Conservation (phyloP, 2,888 invertebrate species). For the Itoplectis maculator region DNA sequence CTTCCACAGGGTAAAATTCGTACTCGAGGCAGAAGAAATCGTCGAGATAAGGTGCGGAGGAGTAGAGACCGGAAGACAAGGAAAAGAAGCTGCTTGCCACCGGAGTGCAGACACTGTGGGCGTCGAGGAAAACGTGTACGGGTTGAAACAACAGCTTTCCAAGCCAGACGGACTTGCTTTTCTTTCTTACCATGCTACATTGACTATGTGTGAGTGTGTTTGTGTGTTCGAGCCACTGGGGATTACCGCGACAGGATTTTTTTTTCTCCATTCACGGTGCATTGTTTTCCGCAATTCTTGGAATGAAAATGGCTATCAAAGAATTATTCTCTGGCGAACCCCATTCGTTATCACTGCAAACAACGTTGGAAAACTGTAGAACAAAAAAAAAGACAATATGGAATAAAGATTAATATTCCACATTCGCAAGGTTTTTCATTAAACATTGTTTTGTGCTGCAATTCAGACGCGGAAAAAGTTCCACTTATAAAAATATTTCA, state of each 20-base stretch:
- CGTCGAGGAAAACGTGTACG: slow-evolving; percentile 26
- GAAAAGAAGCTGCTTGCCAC: slow-evolving; percentile 38
- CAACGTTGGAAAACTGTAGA: background rate
- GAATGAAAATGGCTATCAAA: background rate
- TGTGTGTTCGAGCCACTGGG: slow-evolving; percentile 14
- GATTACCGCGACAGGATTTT: background rate
- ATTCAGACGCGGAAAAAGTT: no score
- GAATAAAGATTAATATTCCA: no score
- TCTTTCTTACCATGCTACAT: background rate
- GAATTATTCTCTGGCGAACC: background rate
- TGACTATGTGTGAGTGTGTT: background rate
- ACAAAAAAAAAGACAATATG: background rate
- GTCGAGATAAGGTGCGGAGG: slow-evolving; percentile 15
- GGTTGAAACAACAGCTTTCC: slow-evolving; percentile 28
- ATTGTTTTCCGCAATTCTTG: background rate
- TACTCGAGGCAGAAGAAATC: slow-evolving; percentile 27
- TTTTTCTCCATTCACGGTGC: background rate
- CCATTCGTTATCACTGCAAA: background rate
- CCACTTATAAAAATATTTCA: no score
- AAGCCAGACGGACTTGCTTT: slow-evolving; percentile 18
- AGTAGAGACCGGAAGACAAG: slow-evolving; percentile 28
- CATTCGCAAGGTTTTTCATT: no score
- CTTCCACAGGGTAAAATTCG: slow-evolving; percentile 7
- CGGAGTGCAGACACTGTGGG: slow-evolving; percentile 9
- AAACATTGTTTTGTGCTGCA: no score